A percentile compares a stretch with the other conserved stretches of the same genome.
phyloP scores from a whole-genome alignment of 2,888 invertebrate genomes.

The Caenorhabditis macrosperma region DNA sequence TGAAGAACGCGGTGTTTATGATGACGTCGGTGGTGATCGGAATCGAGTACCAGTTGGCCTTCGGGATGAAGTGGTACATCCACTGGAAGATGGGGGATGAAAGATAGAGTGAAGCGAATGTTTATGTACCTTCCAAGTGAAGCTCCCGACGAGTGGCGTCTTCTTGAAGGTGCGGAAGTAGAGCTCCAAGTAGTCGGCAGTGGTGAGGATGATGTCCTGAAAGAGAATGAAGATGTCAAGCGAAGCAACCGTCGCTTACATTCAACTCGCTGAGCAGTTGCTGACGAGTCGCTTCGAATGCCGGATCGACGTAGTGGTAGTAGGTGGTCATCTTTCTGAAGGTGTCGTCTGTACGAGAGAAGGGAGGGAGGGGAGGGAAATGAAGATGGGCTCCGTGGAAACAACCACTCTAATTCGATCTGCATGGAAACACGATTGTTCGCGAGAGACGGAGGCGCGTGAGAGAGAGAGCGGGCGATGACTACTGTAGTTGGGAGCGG shows the following conservation, averaged over 20 bases:
- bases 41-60: neutral
- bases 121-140: neutral
- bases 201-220: neutral
- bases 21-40: neutral
- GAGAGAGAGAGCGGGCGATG: too few species aligned
- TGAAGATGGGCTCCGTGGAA: neutral
- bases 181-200: constrained; percentile 4
- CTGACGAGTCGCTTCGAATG: neutral
- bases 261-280: neutral
- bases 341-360: neutral
- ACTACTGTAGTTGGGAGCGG: too few species aligned
- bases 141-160: neutral
- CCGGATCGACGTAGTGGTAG: neutral
- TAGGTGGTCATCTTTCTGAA: neutral
- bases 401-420: neutral
- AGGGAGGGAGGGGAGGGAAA: neutral
- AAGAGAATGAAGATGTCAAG: neutral
- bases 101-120: neutral
- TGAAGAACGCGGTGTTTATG: neutral
- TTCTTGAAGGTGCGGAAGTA: neutral
- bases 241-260: neutral
- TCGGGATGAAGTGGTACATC: neutral
- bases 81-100: neutral
- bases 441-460: too few species aligned
- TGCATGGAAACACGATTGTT: too few species aligned